Base-by-base conservation (phyloP, 2,797 vertebrate species). In the Melanotaenia trifasciata region DNA sequence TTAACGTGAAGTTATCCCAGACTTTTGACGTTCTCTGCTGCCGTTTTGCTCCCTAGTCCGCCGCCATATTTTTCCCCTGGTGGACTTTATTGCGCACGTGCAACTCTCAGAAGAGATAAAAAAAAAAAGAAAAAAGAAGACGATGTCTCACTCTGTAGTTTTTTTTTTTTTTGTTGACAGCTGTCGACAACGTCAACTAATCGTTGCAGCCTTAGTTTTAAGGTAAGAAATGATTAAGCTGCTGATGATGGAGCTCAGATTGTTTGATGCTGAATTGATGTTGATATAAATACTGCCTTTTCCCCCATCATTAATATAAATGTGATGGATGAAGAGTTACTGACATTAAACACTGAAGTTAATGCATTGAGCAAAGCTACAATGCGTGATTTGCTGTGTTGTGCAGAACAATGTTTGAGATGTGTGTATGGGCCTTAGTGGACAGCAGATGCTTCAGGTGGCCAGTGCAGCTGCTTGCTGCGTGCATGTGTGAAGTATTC, bases 391-490 rank as follows among this genome's bases (percentile, higher is more conserved):
- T 50, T 50, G n/a, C 9, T 50, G n/a, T 22, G 8, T 22, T 9
- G 59, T 62, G 81, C 64, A 64, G 53, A 58, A 74, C 24, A 72
- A 78, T 60, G 58, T 26, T 58, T 45, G 63, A 76, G 57, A 69
- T 58, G 10, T 16, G 70, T 74, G 67, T 47, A 78, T 33, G 51
- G 45, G 61, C 54, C 56, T 43, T 64, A 76, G 74, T 78, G 78
- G 74, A 84, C 83, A 71, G 78, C 82, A 85, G 83, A 86, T 78
- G 87, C 84, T 84, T 32, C 33, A 56, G 70, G 51, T 74, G 60
- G 63, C 70, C 20, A 22, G 54, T 70, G 61, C 81, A 79, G 77
- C 84, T 70, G 83, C 81, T 78, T 30, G 67, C 70, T 64, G 64
- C 32, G 67, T 53, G 74, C 43, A 80, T 38, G 77, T 82, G 85